Conservation (phyloP, 30 jellyfish, hydroid and myxozoan genomes). For the Mastigias papua region DNA sequence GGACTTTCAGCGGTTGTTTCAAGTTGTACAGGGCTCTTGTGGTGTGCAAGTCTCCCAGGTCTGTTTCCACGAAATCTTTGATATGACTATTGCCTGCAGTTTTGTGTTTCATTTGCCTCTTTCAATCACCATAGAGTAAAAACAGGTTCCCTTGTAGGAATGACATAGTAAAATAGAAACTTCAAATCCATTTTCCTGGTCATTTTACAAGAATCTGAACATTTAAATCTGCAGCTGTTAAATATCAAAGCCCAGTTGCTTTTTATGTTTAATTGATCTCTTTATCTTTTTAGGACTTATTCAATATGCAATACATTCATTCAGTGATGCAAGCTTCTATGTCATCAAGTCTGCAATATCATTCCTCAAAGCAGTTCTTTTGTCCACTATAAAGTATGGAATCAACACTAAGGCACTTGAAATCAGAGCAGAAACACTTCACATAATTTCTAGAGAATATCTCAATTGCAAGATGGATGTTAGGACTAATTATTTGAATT, state of each 20-base stretch:
- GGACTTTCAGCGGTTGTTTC: slow-evolving; percentile 41
- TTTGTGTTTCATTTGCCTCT: no score
- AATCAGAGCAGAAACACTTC: background rate
- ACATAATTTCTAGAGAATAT: background rate
- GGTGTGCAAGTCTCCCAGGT: slow-evolving; percentile 23
- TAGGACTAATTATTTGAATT: background rate
- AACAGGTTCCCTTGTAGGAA: background rate
- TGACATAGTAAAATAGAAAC: background rate
- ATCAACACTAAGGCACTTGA: background rate
- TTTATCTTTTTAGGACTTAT: background rate
- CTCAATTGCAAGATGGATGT: background rate
- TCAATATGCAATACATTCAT: slow-evolving; percentile 12
- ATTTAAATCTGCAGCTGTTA: background rate
- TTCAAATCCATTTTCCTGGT: background rate
- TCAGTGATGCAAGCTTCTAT: slow-evolving; percentile 51
- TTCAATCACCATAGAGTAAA: background rate
- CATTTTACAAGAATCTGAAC: background rate
- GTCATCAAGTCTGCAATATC: slow-evolving; percentile 42
- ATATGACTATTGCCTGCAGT: background rate
- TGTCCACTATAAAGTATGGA: background rate
- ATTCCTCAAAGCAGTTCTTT: slow-evolving; percentile 13
- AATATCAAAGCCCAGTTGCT: background rate
- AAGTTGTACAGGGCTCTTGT: slow-evolving; percentile 4
- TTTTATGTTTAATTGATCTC: background rate
- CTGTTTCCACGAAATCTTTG: background rate